Evolutionary conservation across 2,113 vertebrate species (phyloP).

Genomic region (Rhabdornis inornatus): DNA sequence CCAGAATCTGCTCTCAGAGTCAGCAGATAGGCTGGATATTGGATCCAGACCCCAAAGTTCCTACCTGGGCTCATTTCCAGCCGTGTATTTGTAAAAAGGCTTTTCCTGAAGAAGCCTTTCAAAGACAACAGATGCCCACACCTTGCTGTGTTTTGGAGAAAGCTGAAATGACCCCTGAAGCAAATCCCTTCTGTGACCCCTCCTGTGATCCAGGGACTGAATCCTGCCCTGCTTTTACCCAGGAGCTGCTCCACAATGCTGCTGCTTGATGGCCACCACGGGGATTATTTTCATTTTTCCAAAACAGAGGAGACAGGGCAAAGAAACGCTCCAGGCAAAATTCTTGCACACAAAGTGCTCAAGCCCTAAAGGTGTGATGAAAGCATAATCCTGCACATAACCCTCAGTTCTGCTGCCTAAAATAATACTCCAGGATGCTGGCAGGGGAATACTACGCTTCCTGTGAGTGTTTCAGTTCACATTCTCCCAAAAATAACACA

Average conservation of each 20-base stretch:
- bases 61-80: background rate
- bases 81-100: background rate
- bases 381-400: constrained; percentile 66
- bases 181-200: background rate
- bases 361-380: constrained; percentile 75
- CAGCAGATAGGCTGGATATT: background rate
- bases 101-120: background rate
- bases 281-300: constrained; percentile 12
- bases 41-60: background rate
- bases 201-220: background rate
- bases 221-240: background rate
- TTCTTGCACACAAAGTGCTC: constrained; percentile 51
- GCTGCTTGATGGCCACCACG: background rate
- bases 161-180: background rate
- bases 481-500: constrained; percentile 81
- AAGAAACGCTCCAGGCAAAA: constrained; percentile 45
- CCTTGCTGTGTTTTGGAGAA: background rate
- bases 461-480: constrained; percentile 75
- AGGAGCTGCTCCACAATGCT: rapidly evolving
- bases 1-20: background rate
- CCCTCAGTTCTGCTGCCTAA: constrained; percentile 79
- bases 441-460: constrained; percentile 75
- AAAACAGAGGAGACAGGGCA: background rate
- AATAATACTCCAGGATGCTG: constrained; percentile 81
- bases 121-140: background rate